Conservation (phyloP, 2,113 vertebrate genomes). For the Poeciliopsis turrubarensis region DNA sequence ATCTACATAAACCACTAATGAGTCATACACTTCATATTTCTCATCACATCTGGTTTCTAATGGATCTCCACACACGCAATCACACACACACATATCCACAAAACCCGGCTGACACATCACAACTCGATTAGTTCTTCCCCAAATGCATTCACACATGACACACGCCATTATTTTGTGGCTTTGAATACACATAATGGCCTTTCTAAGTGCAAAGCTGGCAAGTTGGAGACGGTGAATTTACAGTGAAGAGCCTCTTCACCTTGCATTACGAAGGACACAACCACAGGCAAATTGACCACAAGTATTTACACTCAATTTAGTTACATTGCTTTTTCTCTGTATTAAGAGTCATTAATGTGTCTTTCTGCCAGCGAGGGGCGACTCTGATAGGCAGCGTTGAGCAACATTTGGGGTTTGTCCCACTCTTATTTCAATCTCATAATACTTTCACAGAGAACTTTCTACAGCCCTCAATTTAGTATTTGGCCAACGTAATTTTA, state of each 20-base stretch:
- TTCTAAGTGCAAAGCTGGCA: constrained; percentile 63
- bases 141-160: constrained; percentile 37
- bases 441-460: neutral
- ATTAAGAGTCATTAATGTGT: constrained; percentile 12
- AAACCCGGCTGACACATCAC: constrained; percentile 27
- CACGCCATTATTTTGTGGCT: constrained; percentile 51
- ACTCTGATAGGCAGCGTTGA: neutral
- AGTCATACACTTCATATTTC: constrained; percentile 40
- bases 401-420: neutral
- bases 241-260: constrained; percentile 55
- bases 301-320: constrained; percentile 3
- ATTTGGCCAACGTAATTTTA: neutral
- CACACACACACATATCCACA: neutral
- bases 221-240: constrained; percentile 46
- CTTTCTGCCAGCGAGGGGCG: neutral
- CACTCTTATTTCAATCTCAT: neutral
- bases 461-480: constrained; percentile 3
- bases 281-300: constrained; percentile 11
- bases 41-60: constrained; percentile 57
- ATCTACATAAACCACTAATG: constrained; percentile 71
- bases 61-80: constrained; percentile 44
- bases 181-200: constrained; percentile 59
- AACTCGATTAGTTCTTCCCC: constrained; percentile 41
- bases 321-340: constrained; percentile 2
- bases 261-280: constrained; percentile 49